Base-by-base conservation (phyloP, 2,113 vertebrate genomes). In the Noturus placidus region DNA sequence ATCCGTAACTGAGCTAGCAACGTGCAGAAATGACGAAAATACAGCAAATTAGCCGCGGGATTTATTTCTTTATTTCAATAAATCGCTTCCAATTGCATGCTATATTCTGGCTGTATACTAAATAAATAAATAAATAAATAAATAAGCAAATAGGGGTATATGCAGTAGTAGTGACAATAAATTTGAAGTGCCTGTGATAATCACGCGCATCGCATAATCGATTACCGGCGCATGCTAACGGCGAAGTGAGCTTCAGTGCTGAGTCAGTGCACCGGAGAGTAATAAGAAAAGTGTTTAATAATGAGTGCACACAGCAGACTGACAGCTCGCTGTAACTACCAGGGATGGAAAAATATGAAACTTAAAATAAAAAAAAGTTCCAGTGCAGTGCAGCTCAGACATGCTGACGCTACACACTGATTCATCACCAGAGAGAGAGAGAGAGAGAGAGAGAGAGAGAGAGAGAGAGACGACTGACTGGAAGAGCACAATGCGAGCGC, bases 391-490 rank as follows among this genome's bases (percentile, higher is more conserved):
- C 79, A 59, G n/a, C 56, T 59, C 79, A 38, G 65, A 35, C n/a
- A 52, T 56, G 46, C 67, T 84, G 83, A 84, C 67, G 13, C n/a
- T 38, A 74, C 50, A 56, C 38, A 84, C 50, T 74, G 67, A 84
- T 84, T 84, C 67, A 84, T 72, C 46, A 57, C 50, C 65, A 84
- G 52, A 84, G 30, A 57, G n/a, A 52, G 83, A 35, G 50, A 84
- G 30, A 57, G 50, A 84, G 30, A 57, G n/a, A 52, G 83, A 38
- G 52, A 84, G 30, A 57, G n/a, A 52, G 83, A 35, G 50, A 84
- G 30, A 57, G 50, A 84, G 30, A 57, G n/a, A 52, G 83, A 38
- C 2, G 65, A 35, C 65, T 84, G 50, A n/a, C 61, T 84, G 82
- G 82, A 84, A 84, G 82, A 56, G 65, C 63, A 22, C 5, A 4